Evolutionary conservation across 2,888 invertebrate species (phyloP).

Genomic region (Altica lythri): DNA sequence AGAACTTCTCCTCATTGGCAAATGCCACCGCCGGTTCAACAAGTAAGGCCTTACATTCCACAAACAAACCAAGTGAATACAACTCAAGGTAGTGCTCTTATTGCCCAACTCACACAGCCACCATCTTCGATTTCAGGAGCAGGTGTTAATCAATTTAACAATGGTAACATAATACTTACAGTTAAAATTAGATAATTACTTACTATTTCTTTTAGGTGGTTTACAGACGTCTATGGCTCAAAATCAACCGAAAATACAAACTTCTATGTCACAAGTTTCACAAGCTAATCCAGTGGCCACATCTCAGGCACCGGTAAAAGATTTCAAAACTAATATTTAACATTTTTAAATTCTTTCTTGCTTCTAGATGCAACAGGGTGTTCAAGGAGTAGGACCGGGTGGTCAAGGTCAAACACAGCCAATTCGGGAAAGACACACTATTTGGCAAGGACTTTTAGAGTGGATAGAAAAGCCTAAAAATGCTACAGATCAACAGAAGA

Average conservation of each 20-base stretch:
- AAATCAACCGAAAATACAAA: conserved; percentile 45
- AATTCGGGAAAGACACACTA: conserved; percentile 63
- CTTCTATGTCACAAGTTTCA: conserved; percentile 47
- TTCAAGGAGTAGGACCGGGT: conserved; percentile 42
- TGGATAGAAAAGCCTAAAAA: conserved; percentile 91
- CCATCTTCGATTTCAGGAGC: conserved; percentile 59
- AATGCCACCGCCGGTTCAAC: conserved; percentile 66
- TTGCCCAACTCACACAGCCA: conserved; percentile 64
- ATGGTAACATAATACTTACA: conserved; percentile 52
- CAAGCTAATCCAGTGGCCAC: conserved; percentile 49
- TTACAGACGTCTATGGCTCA: conserved; percentile 55
- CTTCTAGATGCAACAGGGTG: conserved; percentile 9
- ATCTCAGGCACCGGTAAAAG: conserved; percentile 49
- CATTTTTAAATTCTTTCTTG: neutral
- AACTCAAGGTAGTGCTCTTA: conserved; percentile 61
- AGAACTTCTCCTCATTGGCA: conserved; percentile 59
- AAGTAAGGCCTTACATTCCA: conserved; percentile 47
- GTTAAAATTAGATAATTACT: too few relatives aligned
- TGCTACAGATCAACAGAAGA: conserved; percentile 76
- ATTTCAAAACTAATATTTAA: neutral
- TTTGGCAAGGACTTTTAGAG: conserved; percentile 76
- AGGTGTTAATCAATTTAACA: conserved; percentile 58
- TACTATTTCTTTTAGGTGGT: too few relatives aligned
- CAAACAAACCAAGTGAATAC: conserved; percentile 49
- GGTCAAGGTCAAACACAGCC: conserved; percentile 54